Base-by-base conservation (phyloP, 1,140 invertebrate species). In the Bombus huntii region DNA sequence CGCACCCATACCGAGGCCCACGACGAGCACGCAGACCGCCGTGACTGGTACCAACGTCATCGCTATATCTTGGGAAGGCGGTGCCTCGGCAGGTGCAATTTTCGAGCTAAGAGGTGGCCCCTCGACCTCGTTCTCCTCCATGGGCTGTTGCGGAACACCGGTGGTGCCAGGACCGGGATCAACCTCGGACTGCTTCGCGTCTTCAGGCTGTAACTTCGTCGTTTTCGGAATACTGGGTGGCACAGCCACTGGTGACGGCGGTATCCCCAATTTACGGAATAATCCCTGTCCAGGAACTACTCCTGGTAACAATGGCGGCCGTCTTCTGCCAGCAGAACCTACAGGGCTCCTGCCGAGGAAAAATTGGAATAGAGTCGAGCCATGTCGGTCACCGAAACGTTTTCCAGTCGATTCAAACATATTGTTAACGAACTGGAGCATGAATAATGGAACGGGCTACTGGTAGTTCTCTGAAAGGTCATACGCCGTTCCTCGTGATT, bases 21-120 rank as follows among this genome's bases (percentile, higher is more conserved):
- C 89, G 59, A 97, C 93, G 13, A 97, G 93, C 1, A 93, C 95
- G 81, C 94, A 96, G 37, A 97, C 94, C 6, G 95, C 96, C 13
- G 96, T 93, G 37, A 97, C 93, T 0, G 97, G 96, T 34, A 97
- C 95, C 25, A 97, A 91, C 9, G 96, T 96, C 86, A 96, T 94
- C 0, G 95, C 93, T 10, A 96, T 87, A 82, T 96, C 96, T 31
- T 94, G 92, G 3, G 93, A 92, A 18, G 93, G 89, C 15, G 92
- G 89, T 28, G 83, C 87, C 84, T 94, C 39, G 89, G 91, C 31
- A 42, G 90, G 90, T 68, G 92, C 89, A 22, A 92, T 87, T 84
- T 94, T 94, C 8, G 92, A 90, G 42, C 90, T 93, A 12, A 92
- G 86, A 0, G 95, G 92, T 6, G 94, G 91, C 39, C 92, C 93